Percentiles rank a stretch among this genome's conserved stretches.
These are phyloP conservation scores for Euura lappo DNA, from an alignment of 1,140 invertebrate species.

Conservation along the genomic window DNA sequence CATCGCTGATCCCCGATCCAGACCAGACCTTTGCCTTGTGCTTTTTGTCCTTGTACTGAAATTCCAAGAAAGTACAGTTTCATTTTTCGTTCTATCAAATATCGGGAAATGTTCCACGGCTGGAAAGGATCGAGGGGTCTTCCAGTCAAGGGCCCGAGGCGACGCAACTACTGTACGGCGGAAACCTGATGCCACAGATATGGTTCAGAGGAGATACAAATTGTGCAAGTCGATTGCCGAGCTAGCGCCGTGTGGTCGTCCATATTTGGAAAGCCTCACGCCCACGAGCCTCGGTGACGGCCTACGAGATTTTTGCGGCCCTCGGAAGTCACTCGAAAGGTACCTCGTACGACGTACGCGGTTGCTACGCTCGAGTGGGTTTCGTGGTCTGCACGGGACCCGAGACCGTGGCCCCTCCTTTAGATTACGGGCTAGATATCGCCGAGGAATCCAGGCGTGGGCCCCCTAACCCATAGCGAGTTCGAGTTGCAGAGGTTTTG, in stretches of 20 bases:
- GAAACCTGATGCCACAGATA: no score
- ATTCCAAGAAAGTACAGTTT: conserved; percentile 17
- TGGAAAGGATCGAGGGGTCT: no score
- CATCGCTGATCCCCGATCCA: conserved; percentile 38
- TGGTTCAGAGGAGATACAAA: not conserved
- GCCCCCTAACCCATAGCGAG: not conserved
- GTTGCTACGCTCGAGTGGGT: not conserved
- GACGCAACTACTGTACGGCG: no score
- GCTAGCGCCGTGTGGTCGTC: not conserved
- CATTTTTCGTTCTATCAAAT: no score
- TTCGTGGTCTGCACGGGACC: not conserved
- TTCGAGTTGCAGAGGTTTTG: no score
- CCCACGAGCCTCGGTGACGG: not conserved
- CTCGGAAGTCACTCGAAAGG: not conserved
- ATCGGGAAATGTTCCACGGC: no score
- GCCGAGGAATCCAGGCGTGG: not conserved
- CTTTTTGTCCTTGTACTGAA: conserved; percentile 55
- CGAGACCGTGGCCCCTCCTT: not conserved
- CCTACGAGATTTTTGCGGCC: not conserved
- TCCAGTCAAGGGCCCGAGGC: no score
- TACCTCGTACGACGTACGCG: not conserved
- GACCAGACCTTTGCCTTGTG: conserved; percentile 52
- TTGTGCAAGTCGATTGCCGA: not conserved
- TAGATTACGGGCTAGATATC: not conserved
- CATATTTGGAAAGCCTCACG: not conserved